Evolutionary conservation across 2,888 invertebrate genomes (phyloP), one percentile per base, ranked within the genome.

Genomic region (Euplexia lucipara): DNA sequence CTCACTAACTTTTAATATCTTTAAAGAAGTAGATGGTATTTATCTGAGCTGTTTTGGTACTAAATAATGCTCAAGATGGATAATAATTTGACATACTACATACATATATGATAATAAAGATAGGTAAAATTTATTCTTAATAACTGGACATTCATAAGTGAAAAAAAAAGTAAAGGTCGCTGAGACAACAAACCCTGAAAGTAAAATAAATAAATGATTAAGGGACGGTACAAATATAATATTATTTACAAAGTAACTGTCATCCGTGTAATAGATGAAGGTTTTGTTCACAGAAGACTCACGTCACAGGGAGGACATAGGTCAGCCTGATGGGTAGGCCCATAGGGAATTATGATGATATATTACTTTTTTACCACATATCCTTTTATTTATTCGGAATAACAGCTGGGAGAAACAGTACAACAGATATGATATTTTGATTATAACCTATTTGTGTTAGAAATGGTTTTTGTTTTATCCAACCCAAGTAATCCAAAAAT

Each of bases 271-370:
- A 70, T 16, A 53, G 49, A 72, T 73, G 51, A 42, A 54, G 34
- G 58, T 65, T 37, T 57, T 56, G 66, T 32, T 41, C 34, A 53
- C 45, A 52, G 32, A 39, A 59, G 53, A 34, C 53, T 61, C 16
- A 42, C 30, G 73, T 72, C 78, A 64, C 8, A 7, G 35, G 2
- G 1, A 37, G 51, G 47, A 77, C 35, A 72, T 39, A 77, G 74
- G 78, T 52, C 54, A 34, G 35, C 10, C 2, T 34, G 70, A 70
- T 51, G 35, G 48, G 39, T 49, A 5, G 39, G 41, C 10, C 74
- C 32, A 2, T 32, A n/a, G 78, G 73, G 73, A 66, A 22, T 73
- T 26, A 39, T 34, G n/a, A 47, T 41, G 44, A 66, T 16, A 59
- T 52, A 54, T 72, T 48, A 48, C 35, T 32, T 77, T 76, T 57